Base-by-base conservation (phyloP, 2,888 invertebrate genomes). In the Ernsta delagoae region DNA sequence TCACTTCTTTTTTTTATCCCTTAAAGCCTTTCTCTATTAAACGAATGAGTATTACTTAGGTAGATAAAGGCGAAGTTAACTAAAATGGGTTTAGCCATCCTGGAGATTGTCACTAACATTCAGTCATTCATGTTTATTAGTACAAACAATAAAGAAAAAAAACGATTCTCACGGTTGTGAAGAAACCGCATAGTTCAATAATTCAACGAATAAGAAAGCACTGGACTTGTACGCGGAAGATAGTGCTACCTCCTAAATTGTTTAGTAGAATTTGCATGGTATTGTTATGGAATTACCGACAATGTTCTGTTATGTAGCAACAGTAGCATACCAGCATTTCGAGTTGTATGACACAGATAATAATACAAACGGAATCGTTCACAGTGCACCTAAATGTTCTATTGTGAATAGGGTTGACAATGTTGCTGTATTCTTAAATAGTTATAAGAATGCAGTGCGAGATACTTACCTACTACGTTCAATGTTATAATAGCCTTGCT, bases 351-450 rank as follows among this genome's bases (percentile, higher is more conserved):
- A 63, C 50, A 66, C 12, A 39, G 53, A 59, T 50, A 59, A 59
- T 66, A 66, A 57, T 12, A 12, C 24, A 24, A 57, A 66, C 60
- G 54, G 60, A 43, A 66, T 60, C 50, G 60, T 60, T 59, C 43
- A 53, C 53, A 5, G n/a, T 53, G 60, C 66, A 60, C 43, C 43
- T 57, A 57, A 68, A 70, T 72, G 70, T 63, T 59, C 65, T 56
- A 70, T 71, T 74, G 74, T 70, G 39, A 60, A 36, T 34, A 64
- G 65, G 63, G 59, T 50, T 69, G 45, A 11, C 59, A 48, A 6
- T 9, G 34, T 57, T 57, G 36, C 6, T 1, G 39, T 57, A 24
- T 39, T 6, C n/a, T 6, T n/a, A 57, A 57, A 39, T 36, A 5
- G 57, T 16, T 53, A 53, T 7, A 53, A 45, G 45, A 45, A 45